A percentile compares a stretch with the other conserved stretches of the same genome.
phyloP scores from a whole-genome alignment of 1,140 invertebrate species.

The Thereuonema tuberculata region DNA sequence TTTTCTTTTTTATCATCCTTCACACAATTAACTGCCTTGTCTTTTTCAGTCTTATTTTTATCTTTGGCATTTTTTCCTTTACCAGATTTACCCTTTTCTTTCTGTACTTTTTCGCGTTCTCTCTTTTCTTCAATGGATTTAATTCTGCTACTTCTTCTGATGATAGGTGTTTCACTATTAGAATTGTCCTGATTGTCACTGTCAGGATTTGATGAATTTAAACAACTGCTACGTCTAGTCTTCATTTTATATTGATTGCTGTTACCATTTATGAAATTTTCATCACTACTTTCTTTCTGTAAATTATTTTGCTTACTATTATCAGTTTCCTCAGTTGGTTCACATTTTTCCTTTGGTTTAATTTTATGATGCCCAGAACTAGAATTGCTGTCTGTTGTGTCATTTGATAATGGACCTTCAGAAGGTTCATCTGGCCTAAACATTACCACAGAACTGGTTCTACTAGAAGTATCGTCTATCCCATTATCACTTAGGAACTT shows the following conservation, averaged over 20 bases:
- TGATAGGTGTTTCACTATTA: neutral
- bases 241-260: neutral
- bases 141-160: slow-evolving; percentile 16
- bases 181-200: neutral
- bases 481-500: no score
- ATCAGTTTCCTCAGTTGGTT: neutral
- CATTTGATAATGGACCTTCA: no score
- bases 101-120: slow-evolving; percentile 4
- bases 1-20: neutral
- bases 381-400: neutral
- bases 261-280: neutral
- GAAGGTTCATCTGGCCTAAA: no score
- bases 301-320: neutral
- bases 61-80: neutral
- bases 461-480: no score
- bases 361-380: neutral
- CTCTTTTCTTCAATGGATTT: slow-evolving; percentile 18
- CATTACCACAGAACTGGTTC: no score
- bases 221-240: neutral
- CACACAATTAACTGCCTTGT: no score
- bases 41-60: no score
- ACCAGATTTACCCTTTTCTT: neutral
- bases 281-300: neutral
- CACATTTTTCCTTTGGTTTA: neutral
- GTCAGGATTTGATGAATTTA: neutral